Conservation (phyloP, 2,113 vertebrate species). For the Origma solitaria region DNA sequence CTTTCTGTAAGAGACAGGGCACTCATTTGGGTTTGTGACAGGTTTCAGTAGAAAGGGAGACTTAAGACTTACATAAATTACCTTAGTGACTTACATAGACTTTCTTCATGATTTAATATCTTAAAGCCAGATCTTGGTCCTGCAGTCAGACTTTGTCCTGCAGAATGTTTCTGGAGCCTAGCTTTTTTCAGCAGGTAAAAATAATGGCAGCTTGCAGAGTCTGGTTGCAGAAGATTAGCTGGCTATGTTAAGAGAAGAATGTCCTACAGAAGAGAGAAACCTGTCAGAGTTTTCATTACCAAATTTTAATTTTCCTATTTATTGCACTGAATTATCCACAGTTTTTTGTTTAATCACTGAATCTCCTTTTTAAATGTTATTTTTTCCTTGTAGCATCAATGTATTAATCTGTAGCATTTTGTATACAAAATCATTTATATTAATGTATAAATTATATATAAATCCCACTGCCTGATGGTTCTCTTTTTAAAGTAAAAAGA, state of each 20-base stretch:
- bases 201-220: background rate
- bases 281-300: background rate
- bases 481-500: background rate
- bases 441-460: background rate
- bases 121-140: background rate
- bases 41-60: background rate
- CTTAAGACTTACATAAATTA: background rate
- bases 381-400: background rate
- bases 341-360: background rate
- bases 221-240: background rate
- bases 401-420: background rate
- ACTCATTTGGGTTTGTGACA: background rate
- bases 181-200: background rate
- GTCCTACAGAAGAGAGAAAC: background rate
- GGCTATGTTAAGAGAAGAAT: background rate
- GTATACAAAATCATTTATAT: background rate
- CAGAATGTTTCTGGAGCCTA: background rate
- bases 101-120: background rate
- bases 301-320: background rate
- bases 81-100: background rate
- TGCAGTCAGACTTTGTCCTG: background rate
- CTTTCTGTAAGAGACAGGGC: background rate
- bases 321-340: background rate
- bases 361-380: background rate
- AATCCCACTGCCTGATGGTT: background rate